Conservation (phyloP, 1,140 invertebrate species). For the Drosophila grimshawi region DNA sequence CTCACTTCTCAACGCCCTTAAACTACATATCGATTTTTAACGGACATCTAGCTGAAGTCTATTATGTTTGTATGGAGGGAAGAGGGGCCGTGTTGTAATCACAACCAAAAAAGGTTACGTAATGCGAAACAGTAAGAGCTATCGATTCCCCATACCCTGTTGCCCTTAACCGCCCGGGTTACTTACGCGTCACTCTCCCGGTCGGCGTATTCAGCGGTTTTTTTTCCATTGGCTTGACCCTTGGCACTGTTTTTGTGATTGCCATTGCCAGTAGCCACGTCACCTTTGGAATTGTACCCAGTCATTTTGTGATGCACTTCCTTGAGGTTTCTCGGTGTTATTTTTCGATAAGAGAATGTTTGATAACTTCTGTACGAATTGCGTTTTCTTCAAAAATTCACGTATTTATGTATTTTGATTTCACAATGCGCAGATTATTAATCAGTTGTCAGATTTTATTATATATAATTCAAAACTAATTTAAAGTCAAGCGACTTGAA, state of each 20-base stretch:
- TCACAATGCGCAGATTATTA: constrained; percentile 25
- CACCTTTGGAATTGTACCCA: constrained; percentile 61
- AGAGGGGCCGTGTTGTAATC: no score
- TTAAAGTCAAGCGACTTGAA: constrained; percentile 45
- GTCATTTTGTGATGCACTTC: constrained; percentile 53
- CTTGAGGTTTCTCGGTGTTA: not conserved
- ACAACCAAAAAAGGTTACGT: not conserved
- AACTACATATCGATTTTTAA: constrained; percentile 44
- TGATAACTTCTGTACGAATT: constrained; percentile 9
- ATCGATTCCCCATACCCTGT: no score
- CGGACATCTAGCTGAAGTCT: not conserved
- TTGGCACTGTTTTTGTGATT: constrained; percentile 34
- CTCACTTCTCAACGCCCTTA: constrained; percentile 13
- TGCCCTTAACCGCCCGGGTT: not conserved
- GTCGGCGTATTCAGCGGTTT: constrained; percentile 51
- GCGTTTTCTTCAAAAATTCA: not conserved
- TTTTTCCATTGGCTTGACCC: constrained; percentile 38
- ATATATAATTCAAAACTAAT: constrained; percentile 50
- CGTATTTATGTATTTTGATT: constrained; percentile 53
- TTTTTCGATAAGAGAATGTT: constrained; percentile 2
- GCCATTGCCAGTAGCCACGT: constrained; percentile 63
- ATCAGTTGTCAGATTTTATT: constrained; percentile 15
- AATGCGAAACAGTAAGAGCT: not conserved
- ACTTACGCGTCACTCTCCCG: constrained; percentile 71
- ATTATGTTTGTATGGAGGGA: no score